phyloP scores from a whole-genome alignment of 2,113 vertebrate species.

The Cyanoderma ruficeps region DNA sequence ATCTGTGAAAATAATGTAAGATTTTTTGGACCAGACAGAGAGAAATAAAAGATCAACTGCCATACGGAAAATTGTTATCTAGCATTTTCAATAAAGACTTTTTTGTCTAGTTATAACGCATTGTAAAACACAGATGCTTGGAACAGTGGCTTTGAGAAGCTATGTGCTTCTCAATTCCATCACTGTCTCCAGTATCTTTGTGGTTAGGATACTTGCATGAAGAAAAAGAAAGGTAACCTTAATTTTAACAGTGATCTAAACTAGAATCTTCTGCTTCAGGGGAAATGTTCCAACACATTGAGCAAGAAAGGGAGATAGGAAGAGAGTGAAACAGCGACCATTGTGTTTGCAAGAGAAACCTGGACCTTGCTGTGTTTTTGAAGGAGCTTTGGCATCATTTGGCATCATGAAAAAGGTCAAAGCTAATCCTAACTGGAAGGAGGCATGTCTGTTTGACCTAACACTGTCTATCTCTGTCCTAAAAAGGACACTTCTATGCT shows the following conservation, averaged over 20 bases:
- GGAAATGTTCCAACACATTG: not conserved
- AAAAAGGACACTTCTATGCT: not conserved
- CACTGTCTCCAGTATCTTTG: not conserved
- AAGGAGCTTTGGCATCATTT: not conserved
- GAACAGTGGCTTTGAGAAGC: not conserved
- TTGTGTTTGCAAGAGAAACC: not conserved
- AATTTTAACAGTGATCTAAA: not conserved
- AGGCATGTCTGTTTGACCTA: not conserved
- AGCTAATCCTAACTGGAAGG: not conserved
- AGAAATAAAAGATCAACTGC: not conserved
- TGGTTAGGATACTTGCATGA: not conserved
- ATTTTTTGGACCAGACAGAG: not conserved
- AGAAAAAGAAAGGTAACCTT: not conserved
- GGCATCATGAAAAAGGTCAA: not conserved
- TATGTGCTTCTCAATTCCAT: not conserved
- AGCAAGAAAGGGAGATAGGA: not conserved
- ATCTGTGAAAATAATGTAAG: not conserved
- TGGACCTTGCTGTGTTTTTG: not conserved
- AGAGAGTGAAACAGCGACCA: not conserved
- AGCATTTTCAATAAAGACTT: not conserved
- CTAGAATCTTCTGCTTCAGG: not conserved
- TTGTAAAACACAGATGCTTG: not conserved
- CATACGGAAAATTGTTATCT: not conserved
- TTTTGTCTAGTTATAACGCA: not conserved
- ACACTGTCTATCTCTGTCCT: not conserved